Evolutionary conservation across 2,113 vertebrate genomes (phyloP).

Genomic region (Ciconia boyciana): DNA sequence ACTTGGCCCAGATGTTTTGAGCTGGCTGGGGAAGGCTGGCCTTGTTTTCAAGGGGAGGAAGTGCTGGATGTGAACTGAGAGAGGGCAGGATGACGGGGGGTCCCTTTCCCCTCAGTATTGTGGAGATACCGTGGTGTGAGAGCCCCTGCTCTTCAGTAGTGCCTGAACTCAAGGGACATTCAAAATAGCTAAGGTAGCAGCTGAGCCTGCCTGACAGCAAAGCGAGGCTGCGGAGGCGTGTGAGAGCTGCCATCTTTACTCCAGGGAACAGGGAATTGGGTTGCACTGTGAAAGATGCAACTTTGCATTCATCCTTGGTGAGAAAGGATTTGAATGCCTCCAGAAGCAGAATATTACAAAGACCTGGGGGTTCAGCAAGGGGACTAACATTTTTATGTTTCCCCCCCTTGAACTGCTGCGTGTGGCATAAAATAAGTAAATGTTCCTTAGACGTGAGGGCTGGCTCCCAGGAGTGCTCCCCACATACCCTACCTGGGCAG

Average conservation of each 20-base stretch:
- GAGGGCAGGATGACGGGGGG: not conserved
- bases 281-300: not conserved
- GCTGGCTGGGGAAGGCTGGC: not conserved
- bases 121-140: not conserved
- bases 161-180: not conserved
- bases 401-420: fast-evolving
- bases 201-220: not conserved
- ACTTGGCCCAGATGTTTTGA: not conserved
- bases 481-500: not conserved
- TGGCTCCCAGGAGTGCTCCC: not conserved
- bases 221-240: fast-evolving
- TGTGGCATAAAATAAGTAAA: not conserved
- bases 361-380: not conserved
- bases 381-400: not conserved
- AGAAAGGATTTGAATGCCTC: not conserved
- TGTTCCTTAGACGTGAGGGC: not conserved
- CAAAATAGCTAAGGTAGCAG: not conserved
- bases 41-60: not conserved
- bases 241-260: not conserved
- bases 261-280: not conserved
- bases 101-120: not conserved
- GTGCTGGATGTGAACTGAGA: not conserved
- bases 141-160: not conserved
- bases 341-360: not conserved
- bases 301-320: not conserved